Conservation (phyloP, 2,113 vertebrate genomes). For the Neofelis nebulosa region DNA sequence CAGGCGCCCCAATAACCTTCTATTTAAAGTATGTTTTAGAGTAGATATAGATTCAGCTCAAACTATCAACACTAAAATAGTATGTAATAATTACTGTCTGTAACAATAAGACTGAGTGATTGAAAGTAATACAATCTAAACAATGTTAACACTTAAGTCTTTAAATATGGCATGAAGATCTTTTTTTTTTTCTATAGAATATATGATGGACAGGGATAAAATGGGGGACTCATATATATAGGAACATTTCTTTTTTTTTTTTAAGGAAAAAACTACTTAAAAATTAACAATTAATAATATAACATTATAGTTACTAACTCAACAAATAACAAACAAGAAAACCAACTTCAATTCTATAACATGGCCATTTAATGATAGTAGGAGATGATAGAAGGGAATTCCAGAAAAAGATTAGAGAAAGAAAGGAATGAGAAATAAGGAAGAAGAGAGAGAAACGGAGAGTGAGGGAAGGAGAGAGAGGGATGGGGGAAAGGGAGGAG, state of each 20-base stretch:
- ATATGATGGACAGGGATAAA: background rate
- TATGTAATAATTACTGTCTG: background rate
- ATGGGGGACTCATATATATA: background rate
- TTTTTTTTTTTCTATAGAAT: background rate
- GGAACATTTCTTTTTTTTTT: background rate
- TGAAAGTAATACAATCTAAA: constrained; percentile 22
- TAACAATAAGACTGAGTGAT: background rate
- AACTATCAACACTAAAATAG: background rate
- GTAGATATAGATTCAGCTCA: background rate
- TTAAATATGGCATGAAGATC: background rate
- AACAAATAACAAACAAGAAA: background rate
- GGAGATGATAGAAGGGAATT: background rate
- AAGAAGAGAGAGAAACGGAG: background rate
- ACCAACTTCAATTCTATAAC: background rate
- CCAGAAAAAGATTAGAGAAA: background rate
- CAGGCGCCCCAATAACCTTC: background rate
- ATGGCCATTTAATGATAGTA: background rate
- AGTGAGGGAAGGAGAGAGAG: background rate
- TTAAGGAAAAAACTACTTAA: background rate
- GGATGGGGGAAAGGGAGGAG: background rate
- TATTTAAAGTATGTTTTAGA: background rate
- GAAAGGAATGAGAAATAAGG: background rate
- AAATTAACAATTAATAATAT: constrained; percentile 19
- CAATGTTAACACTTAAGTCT: background rate
- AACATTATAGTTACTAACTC: background rate